Evolutionary conservation across 2,113 vertebrate genomes (phyloP).

Genomic region (Puma concolor): DNA sequence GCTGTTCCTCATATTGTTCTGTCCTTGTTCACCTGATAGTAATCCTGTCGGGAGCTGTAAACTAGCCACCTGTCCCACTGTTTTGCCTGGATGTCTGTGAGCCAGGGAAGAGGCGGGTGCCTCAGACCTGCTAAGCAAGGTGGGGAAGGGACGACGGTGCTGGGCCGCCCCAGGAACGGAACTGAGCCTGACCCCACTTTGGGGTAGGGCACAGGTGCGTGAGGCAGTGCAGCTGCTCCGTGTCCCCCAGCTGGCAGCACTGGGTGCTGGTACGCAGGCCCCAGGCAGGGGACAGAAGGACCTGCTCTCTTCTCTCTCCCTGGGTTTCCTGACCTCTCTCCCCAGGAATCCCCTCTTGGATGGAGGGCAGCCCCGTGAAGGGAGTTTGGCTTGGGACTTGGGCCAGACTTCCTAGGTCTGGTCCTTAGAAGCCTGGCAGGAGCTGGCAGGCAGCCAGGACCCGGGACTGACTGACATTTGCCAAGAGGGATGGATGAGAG

Average conservation of each 20-base stretch:
- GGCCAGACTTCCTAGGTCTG: neutral
- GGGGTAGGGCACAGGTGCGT: neutral
- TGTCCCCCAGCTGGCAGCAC: neutral
- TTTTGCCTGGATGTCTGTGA: neutral
- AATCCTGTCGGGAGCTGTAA: neutral
- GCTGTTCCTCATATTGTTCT: neutral
- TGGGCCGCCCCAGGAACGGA: neutral
- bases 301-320: neutral
- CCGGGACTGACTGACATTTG: neutral
- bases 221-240: neutral
- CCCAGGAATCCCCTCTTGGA: neutral
- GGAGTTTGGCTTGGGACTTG: neutral
- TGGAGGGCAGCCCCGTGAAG: neutral
- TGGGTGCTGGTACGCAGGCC: neutral
- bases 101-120: neutral
- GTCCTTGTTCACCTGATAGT: neutral
- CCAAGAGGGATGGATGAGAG: neutral
- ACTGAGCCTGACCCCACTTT: neutral
- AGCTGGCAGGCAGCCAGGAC: neutral
- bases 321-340: neutral
- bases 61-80: neutral
- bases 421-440: neutral
- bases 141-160: neutral
- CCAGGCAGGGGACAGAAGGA: neutral
- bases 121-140: neutral